phyloP scores from a whole-genome alignment of 2,113 vertebrate genomes.

The Seriola dumerili region DNA sequence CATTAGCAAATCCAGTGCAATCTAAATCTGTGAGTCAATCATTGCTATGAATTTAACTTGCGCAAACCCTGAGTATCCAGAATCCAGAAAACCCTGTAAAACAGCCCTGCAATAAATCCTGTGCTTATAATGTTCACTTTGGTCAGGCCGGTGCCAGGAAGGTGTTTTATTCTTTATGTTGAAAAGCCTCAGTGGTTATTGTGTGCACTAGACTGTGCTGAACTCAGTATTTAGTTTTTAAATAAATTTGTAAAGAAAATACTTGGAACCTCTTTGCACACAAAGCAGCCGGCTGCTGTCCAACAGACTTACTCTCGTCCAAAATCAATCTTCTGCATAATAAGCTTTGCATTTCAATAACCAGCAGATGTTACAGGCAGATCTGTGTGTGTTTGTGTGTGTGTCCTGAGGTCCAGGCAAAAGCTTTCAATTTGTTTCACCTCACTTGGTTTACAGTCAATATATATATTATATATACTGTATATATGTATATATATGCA shows the following conservation, averaged over 20 bases:
- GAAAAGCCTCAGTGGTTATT: not conserved
- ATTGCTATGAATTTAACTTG: too few species aligned
- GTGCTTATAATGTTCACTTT: not conserved
- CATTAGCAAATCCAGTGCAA: too few species aligned
- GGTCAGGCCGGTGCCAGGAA: not conserved
- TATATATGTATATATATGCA: too few species aligned
- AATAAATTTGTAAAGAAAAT: not conserved
- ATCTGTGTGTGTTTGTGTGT: too few species aligned
- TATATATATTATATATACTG: too few species aligned
- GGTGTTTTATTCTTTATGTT: not conserved
- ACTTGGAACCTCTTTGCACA: conserved; percentile 4
- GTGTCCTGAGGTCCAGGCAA: too few species aligned
- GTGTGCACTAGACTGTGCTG: not conserved
- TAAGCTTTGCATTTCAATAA: not conserved
- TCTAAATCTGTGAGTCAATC: too few species aligned
- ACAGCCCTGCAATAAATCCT: not conserved
- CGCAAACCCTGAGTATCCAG: too few species aligned
- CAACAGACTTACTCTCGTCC: not conserved
- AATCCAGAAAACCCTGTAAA: not conserved
- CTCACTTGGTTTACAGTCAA: too few species aligned
- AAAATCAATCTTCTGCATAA: not conserved
- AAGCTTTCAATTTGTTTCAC: too few species aligned
- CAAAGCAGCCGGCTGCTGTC: not conserved
- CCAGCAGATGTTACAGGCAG: not conserved
- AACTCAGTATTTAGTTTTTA: not conserved